Evolutionary conservation across 2,113 vertebrate species (phyloP), one percentile per base, ranked within the genome.

Genomic region (Columba livia): DNA sequence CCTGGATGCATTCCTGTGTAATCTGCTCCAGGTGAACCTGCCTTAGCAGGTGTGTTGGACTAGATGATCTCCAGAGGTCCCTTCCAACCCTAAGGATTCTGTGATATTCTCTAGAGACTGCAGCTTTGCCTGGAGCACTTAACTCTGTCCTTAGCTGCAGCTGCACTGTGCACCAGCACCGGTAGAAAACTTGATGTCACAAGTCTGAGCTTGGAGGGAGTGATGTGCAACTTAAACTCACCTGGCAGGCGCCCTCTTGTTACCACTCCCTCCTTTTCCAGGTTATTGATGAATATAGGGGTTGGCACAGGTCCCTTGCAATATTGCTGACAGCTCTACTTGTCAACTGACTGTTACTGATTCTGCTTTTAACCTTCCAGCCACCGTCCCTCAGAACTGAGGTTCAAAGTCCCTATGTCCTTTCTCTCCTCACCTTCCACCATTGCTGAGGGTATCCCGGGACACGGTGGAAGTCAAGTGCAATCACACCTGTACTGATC

Each of bases 101-200:
- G 44, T 9, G 44, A 12, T 4, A 1, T 8, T 29, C 31, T 21
- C 19, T 13, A 13, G 65, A 3, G 51, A 32, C 26, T 2, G 8
- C 38, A 42, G 44, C 36, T 84, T 31, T 60, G 23, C 34, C 34
- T 34, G n/a, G 60, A 57, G 50, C 54, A 26, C 40, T 31, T 8
- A 3, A 15, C 42, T 8, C 28, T 1, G 3, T 25, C 26, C 50
- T 48, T 4, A 7, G 78, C 36, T 10, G 44, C 7, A 44, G 78
- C 47, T 36, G 31, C 24, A 15, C 14, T 4, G 1, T 4, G 17
- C 29, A 15, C 7, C 36, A 67, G 51, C 69, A 32, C 44, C 2
- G 2, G 29, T 0, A 1, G 16, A n/a, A 65, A 32, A 28, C 26
- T 12, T 19, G 4, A 13, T 6, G 54, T 14, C 42, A 10, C 42